Base-by-base conservation (phyloP, 1,140 invertebrate species). In the Drosophila eugracilis region DNA sequence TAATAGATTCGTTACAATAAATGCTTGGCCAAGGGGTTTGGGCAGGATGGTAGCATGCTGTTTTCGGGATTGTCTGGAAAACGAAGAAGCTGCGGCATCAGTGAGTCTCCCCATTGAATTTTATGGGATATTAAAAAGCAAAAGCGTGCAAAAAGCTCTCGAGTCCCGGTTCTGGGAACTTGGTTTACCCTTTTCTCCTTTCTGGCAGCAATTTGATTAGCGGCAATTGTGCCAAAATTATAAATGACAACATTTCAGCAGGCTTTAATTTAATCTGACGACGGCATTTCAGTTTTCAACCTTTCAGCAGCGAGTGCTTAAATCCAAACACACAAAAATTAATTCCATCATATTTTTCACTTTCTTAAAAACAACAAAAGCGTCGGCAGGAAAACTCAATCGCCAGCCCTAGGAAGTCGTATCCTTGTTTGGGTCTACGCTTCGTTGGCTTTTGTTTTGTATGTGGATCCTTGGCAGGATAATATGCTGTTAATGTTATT, bases 331-430 rank as follows among this genome's bases (percentile, higher is more conserved):
- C 83, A 81, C 83, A 88, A 81, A 86, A 86, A 88, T 86, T 86
- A 86, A 86, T 86, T 86, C 70, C 74, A 81, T 83, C 83, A 86
- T 86, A 86, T 86, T 86, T 86, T 86, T 86, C 81, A 86, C 67
- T 84, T 84, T 50, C 66, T 69, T 59, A 49, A 48, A 45, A 75
- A 57, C 60, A 75, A 69, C 59, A 73, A 45, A 28, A 41, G 39
- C 34, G 19, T 15, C 50, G 37, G 54, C 47, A 44, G 45, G 55
- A 57, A 47, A 65, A 30, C 73, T 80, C 73, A 76, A 80, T 80
- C 45, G 78, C 54, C 48, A 41, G 28, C 54, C 49, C 66, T 32
- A 49, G 50, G 6, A 55, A 49, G 66, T 42, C 34, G 30, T 39
- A 41, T 60, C 67, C 72, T 74, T 50, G 53, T 44, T 60, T 57